Evolutionary conservation across 2,888 invertebrate genomes (phyloP), one percentile per base, ranked within the genome.

Genomic region (Stictocephala bisonia): DNA sequence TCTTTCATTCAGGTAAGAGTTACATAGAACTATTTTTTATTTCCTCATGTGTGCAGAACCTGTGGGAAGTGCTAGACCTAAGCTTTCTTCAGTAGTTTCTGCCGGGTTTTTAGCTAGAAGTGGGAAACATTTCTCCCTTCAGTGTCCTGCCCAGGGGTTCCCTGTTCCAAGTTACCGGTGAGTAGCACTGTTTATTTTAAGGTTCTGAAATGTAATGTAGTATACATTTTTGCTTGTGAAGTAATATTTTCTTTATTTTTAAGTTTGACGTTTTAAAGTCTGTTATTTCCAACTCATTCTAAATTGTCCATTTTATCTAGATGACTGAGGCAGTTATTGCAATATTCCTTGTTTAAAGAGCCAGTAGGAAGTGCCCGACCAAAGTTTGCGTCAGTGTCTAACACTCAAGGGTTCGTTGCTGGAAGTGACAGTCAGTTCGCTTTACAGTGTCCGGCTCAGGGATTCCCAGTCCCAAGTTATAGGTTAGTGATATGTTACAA

Each of bases 381-480:
- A 2, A 74, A 74, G 53, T 74, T 74, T 50, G 44, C 74, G 2
- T 72, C 74, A 1, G 48, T 72, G 3, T 56, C 67, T 22, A 74
- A 74, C 40, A 58, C 58, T 9, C 60, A 51, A 50, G 72, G 69
- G 18, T 74, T 74, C 22, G 35, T 50, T 1, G 40, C 60, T 7
- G 68, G 22, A 29, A 9, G 11, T 1, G 29, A 35, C 6, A 48
- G 80, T 70, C 81, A 80, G 48, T 79, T 86, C 75, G 83, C 83
- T 74, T 79, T 87, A 27, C 81, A 83, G 22, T 87, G 87, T 81
- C 85, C 85, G 71, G 86, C 86, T 35, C 91, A 91, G 83, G 90
- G 88, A 13, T 88, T 85, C 84, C 93, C 93, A 60, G 88, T 91
- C 79, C 93, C 93, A 79, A 82, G 89, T 74, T 90, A 89, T 87